These are phyloP conservation scores for Tetrapedia diversipes DNA, from an alignment of 2,888 invertebrate genomes.

Conservation along the genomic window DNA sequence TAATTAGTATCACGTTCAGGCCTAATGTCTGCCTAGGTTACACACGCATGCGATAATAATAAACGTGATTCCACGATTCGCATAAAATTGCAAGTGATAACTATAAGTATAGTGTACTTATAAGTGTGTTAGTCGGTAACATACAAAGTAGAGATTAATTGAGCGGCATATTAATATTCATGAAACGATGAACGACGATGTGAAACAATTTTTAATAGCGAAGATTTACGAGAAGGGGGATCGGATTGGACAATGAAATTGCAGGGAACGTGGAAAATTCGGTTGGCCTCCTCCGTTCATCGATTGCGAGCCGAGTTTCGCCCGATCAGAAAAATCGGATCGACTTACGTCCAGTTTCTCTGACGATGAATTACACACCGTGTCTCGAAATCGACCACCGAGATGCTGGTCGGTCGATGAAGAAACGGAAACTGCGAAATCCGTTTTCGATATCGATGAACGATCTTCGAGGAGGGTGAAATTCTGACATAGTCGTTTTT, in stretches of 20 bases:
- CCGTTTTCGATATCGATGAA: slow-evolving; percentile 12
- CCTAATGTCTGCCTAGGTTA: slow-evolving; percentile 3
- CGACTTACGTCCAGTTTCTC: slow-evolving; percentile 47
- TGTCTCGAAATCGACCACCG: slow-evolving; percentile 35
- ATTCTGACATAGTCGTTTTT: background rate
- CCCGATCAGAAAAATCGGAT: slow-evolving; percentile 32
- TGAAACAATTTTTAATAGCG: too few relatives aligned
- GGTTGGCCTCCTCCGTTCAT: background rate
- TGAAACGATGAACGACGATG: background rate
- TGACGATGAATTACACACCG: slow-evolving; percentile 43
- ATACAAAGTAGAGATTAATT: background rate
- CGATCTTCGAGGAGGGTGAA: background rate
- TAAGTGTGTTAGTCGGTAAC: background rate
- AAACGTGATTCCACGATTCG: slow-evolving; percentile 9
- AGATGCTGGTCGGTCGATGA: slow-evolving; percentile 19
- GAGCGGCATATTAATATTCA: background rate
- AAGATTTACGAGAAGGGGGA: too few relatives aligned
- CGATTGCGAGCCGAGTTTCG: slow-evolving; percentile 9
- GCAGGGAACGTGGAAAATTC: background rate
- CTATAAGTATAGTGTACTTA: too few relatives aligned
- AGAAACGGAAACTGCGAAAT: slow-evolving; percentile 22
- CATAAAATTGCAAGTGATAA: background rate
- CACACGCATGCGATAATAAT: slow-evolving; percentile 18
- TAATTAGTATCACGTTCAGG: slow-evolving; percentile 26
- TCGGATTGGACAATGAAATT: background rate